Percentiles rank a stretch among this genome's conserved stretches.
Conservation (phyloP, 2,888 invertebrate species). For the Apoda limacodes region DNA sequence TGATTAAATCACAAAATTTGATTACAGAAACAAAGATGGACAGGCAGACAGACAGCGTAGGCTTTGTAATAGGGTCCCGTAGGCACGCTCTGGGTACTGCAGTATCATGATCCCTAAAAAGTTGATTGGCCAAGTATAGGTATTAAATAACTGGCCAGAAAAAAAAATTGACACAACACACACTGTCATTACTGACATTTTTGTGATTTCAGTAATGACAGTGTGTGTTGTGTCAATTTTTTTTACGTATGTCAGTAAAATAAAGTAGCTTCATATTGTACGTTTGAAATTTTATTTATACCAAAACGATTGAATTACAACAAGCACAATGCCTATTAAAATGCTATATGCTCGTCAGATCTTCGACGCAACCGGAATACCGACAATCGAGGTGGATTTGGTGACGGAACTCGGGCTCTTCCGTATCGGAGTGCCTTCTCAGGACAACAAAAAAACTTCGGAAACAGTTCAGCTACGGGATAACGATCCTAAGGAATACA, state of each 20-base stretch:
- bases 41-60: too few species aligned
- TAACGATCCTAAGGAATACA: constrained; percentile 84
- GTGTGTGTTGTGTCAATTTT: too few species aligned
- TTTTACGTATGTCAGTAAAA: too few species aligned
- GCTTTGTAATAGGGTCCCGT: too few species aligned
- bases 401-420: constrained; percentile 86
- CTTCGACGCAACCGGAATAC: constrained; percentile 96
- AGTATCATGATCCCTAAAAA: too few species aligned
- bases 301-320: constrained; percentile 6
- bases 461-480: constrained; percentile 97
- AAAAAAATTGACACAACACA: constrained; percentile 4
- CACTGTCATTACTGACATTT: background rate
- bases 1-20: too few species aligned
- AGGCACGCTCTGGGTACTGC: too few species aligned
- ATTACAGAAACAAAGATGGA: too few species aligned
- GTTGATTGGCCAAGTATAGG: too few species aligned
- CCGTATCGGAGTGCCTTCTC: constrained; percentile 96
- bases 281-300: background rate
- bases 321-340: constrained; percentile 83
- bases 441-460: constrained; percentile 92
- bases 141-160: too few species aligned
- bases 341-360: constrained; percentile 94
- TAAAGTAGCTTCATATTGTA: too few species aligned
- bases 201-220: background rate
- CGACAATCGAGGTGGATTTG: constrained; percentile 95